These are phyloP conservation scores for Platyura marginata DNA, from an alignment of 1,140 invertebrate genomes.

Conservation along the genomic window DNA sequence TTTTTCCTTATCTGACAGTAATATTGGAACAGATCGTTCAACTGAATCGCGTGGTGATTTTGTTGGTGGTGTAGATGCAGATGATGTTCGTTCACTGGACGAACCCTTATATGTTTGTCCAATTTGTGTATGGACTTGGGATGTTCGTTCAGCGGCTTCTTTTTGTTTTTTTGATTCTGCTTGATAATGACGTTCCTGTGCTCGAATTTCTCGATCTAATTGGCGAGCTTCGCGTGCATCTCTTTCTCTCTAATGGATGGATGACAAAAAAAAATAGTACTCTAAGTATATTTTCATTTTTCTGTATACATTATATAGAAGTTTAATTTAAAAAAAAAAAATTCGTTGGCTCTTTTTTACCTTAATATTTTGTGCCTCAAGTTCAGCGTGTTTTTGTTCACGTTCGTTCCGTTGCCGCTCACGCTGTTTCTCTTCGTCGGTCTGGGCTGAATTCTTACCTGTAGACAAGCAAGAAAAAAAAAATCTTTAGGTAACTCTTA, in stretches of 20 bases:
- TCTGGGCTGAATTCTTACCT: constrained; percentile 18
- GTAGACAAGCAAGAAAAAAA: too few relatives aligned
- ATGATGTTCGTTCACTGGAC: neutral
- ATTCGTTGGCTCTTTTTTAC: constrained; percentile 8
- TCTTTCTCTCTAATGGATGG: constrained; percentile 17
- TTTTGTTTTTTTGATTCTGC: constrained; percentile 20
- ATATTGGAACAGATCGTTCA: neutral
- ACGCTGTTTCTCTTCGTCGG: constrained; percentile 25
- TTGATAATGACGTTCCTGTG: constrained; percentile 1
- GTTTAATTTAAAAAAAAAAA: neutral
- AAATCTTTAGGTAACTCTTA: too few relatives aligned
- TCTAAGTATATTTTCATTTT: neutral
- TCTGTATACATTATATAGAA: neutral
- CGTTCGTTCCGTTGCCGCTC: constrained; percentile 24
- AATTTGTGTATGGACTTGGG: neutral
- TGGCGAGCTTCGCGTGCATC: constrained; percentile 23
- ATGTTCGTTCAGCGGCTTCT: constrained; percentile 7
- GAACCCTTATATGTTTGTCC: neutral
- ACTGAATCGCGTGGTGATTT: neutral
- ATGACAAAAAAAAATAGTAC: constrained; percentile 1
- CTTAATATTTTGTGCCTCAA: constrained; percentile 25
- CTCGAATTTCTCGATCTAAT: constrained; percentile 22
- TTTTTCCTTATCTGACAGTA: neutral
- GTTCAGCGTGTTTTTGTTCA: constrained; percentile 23
- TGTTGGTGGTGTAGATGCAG: neutral